Conservation (phyloP, 2,113 vertebrate species). For the Ancistrus triradiatus region DNA sequence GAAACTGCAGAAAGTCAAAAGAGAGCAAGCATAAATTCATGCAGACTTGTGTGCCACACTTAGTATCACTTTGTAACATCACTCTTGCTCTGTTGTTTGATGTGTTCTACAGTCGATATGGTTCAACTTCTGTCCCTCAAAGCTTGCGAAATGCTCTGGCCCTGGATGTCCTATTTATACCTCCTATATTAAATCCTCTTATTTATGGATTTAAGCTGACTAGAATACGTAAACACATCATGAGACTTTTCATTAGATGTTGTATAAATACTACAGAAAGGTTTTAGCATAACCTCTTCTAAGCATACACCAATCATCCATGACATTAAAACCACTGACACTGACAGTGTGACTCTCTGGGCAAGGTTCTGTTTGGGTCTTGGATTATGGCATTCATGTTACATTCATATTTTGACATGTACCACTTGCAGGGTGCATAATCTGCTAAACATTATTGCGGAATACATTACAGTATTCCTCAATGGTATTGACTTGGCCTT, state of each 20-base stretch:
- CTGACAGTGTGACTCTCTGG: too few species aligned
- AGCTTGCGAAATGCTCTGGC: slow-evolving; percentile 37
- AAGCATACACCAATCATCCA: too few species aligned
- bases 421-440: too few species aligned
- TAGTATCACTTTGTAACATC: slow-evolving; percentile 28
- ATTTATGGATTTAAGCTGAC: slow-evolving; percentile 45
- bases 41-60: slow-evolving; percentile 38
- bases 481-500: too few species aligned
- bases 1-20: slow-evolving; percentile 28
- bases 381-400: too few species aligned
- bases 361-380: too few species aligned
- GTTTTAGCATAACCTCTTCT: too few species aligned
- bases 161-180: slow-evolving; percentile 37
- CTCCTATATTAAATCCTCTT: slow-evolving; percentile 43
- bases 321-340: too few species aligned
- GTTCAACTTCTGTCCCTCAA: slow-evolving; percentile 30
- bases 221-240: slow-evolving; percentile 26
- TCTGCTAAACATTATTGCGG: too few species aligned
- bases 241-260: slow-evolving; percentile 13
- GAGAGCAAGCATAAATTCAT: slow-evolving; percentile 34
- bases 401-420: too few species aligned
- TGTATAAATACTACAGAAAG: too few species aligned
- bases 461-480: too few species aligned
- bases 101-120: slow-evolving; percentile 40
- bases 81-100: slow-evolving; percentile 40